Evolutionary conservation across 2,888 invertebrate species (phyloP), one percentile per base, ranked within the genome.

Genomic region (Drosophila mimetica): DNA sequence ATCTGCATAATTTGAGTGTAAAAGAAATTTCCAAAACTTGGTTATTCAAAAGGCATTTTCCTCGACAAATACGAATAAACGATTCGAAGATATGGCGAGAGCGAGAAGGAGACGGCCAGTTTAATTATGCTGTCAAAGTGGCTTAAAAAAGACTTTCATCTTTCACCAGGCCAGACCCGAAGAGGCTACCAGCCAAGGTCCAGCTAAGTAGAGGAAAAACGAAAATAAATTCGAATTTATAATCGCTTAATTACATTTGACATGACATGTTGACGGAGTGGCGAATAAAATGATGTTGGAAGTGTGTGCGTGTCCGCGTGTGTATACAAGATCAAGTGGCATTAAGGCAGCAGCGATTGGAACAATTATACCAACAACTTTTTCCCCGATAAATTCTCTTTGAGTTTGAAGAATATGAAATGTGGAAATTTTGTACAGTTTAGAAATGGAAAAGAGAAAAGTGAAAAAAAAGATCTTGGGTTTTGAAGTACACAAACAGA

Each of bases 101-200:
- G 54, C 8, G 58, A 52, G 73, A 61, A 50, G 69, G 58, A 52
- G 76, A 61, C 54, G 69, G 50, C 51, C 51, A 74, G 67, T 74
- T 86, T 88, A 86, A 85, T 85, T 86, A 81, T 87, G 81, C 85
- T 85, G 85, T 87, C 89, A 85, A 70, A 77, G 81, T 66, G 74
- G 81, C 75, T 75, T 76, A 74, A 76, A 69, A 78, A 71, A 84
- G 72, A 85, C 85, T 86, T 88, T 85, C 87, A 78, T 85, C 89
- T 80, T 84, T 86, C 87, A 75, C 74, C 71, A 77, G 57, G 52
- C 60, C 44, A 60, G 39, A 39, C 42, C 34, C 41, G 48, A 57
- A 54, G 41, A 64, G 30, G 60, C 51, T 47, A 51, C 61, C 65
- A 52, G 57, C 61, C 57, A 77, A 61, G 70, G 54, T 53, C 52